Evolutionary conservation across 2,113 vertebrate genomes (phyloP).

Genomic region (Phaethon lepturus): DNA sequence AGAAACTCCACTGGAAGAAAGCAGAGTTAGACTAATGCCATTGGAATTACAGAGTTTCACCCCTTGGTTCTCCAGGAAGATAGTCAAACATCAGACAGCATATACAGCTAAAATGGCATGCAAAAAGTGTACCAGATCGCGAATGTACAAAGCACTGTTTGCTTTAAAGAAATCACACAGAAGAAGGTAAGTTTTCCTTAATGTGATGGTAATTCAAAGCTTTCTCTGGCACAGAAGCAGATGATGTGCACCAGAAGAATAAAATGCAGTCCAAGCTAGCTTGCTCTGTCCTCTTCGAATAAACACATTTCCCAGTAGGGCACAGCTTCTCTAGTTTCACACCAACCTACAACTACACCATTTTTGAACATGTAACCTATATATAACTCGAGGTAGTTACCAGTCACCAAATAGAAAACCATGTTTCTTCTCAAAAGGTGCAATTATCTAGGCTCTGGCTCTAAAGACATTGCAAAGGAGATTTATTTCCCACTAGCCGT

Average conservation of each 20-base stretch:
- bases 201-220: background rate
- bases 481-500: slow-evolving; percentile 8
- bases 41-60: background rate
- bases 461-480: background rate
- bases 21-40: background rate
- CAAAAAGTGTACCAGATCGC: slow-evolving; percentile 14
- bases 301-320: background rate
- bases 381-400: background rate
- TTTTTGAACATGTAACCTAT: background rate
- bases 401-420: slow-evolving; percentile 8
- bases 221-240: background rate
- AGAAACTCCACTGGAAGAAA: background rate
- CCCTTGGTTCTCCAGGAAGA: background rate
- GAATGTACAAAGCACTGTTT: background rate
- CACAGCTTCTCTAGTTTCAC: background rate
- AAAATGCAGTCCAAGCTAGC: background rate
- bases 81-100: background rate
- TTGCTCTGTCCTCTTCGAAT: background rate
- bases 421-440: slow-evolving; percentile 31
- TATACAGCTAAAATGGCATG: background rate
- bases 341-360: background rate
- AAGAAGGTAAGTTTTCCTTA: background rate
- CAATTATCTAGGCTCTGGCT: slow-evolving; percentile 35
- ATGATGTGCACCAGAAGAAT: background rate
- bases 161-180: background rate